Percentiles rank a stretch among this genome's conserved stretches.
These are phyloP conservation scores for Ctenopoma multispine DNA, from an alignment of 2,797 vertebrate genomes.

Conservation along the genomic window DNA sequence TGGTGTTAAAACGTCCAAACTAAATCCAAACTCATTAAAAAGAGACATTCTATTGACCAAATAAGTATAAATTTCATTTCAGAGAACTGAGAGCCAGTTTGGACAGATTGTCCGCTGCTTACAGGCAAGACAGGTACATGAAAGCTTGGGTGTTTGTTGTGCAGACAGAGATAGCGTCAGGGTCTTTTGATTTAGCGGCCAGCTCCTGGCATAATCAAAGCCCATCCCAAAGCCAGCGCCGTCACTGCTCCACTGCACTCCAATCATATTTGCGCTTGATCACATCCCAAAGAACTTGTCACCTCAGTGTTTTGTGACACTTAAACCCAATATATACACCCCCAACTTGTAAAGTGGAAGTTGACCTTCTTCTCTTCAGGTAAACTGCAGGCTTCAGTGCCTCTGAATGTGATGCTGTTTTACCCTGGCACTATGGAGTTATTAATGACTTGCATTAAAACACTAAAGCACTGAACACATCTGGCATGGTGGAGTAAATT, in stretches of 20 bases:
- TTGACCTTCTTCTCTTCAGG: slow-evolving; percentile 77
- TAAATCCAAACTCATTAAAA: slow-evolving; percentile 24
- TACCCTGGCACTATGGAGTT: not conserved
- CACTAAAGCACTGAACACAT: slow-evolving; percentile 26
- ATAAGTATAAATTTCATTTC: slow-evolving; percentile 29
- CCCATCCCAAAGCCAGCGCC: slow-evolving; percentile 68
- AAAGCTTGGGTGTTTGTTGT: slow-evolving; percentile 60
- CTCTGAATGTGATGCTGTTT: slow-evolving; percentile 46
- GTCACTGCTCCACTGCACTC: slow-evolving; percentile 77
- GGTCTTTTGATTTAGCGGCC: slow-evolving; percentile 79
- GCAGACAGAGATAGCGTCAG: slow-evolving; percentile 66
- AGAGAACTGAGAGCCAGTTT: slow-evolving; percentile 27
- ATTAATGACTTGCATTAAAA: slow-evolving; percentile 39
- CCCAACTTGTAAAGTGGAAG: slow-evolving; percentile 65
- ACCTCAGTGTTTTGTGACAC: slow-evolving; percentile 74
- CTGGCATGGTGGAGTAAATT: slow-evolving; percentile 22
- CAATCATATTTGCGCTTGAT: slow-evolving; percentile 80
- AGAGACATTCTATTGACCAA: not conserved
- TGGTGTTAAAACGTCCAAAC: slow-evolving; percentile 9
- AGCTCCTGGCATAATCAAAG: slow-evolving; percentile 76
- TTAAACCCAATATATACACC: slow-evolving; percentile 73
- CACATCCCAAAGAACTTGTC: slow-evolving; percentile 80
- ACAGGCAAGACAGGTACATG: slow-evolving; percentile 60
- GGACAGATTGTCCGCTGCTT: slow-evolving; percentile 39
- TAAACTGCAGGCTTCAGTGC: slow-evolving; percentile 65